Conservation (phyloP, 2,888 invertebrate species). For the Papilio elwesi region DNA sequence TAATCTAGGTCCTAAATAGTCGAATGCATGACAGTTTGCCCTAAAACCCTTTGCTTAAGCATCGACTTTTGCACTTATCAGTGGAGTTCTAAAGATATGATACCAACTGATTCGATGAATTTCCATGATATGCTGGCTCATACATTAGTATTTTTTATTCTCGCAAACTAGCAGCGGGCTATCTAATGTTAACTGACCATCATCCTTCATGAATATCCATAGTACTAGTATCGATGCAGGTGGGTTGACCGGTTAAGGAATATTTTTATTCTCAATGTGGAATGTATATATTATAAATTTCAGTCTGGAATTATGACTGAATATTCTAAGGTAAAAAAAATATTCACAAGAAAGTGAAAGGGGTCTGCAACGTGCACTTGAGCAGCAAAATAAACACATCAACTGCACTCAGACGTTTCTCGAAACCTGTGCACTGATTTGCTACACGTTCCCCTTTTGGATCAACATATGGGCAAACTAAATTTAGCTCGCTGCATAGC, state of each 20-base stretch:
- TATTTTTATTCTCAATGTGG: not conserved
- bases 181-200: no score
- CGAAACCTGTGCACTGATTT: constrained; percentile 45
- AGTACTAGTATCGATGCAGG: no score
- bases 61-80: no score
- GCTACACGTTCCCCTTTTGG: constrained; percentile 59
- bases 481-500: constrained; percentile 68
- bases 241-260: no score
- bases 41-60: no score
- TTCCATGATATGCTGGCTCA: no score
- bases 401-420: constrained; percentile 52
- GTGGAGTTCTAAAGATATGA: no score
- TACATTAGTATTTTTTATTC: no score
- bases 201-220: no score
- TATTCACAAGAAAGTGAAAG: constrained; percentile 28
- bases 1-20: not conserved
- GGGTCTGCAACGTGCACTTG: constrained; percentile 40
- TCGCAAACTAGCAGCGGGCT: no score
- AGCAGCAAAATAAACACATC: constrained; percentile 50
- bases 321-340: not conserved
- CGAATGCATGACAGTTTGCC: not conserved
- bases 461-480: constrained; percentile 77
- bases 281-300: not conserved
- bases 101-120: no score
- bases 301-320: not conserved